Conservation (phyloP, 2,888 invertebrate species). For the Linyphia triangularis region DNA sequence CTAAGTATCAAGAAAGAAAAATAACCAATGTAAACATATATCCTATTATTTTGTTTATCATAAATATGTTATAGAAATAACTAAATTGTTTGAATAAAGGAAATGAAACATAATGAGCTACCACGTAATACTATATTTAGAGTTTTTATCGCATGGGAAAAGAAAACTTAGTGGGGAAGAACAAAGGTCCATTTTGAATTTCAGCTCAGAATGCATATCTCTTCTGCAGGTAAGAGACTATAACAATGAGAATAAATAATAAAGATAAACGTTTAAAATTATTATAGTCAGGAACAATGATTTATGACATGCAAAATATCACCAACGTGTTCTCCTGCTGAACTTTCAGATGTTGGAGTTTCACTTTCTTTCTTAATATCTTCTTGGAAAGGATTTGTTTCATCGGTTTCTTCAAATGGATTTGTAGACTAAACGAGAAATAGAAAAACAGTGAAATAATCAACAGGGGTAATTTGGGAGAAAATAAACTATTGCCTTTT, state of each 20-base stretch:
- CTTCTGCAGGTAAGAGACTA: not conserved
- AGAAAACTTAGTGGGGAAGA: too few relatives aligned
- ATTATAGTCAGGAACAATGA: not conserved
- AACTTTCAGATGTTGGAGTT: conserved; percentile 29
- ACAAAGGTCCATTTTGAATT: not conserved
- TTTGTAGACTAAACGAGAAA: conserved; percentile 66
- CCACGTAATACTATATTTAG: too few relatives aligned
- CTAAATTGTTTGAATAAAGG: too few relatives aligned
- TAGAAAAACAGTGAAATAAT: too few relatives aligned
- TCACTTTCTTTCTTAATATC: conserved; percentile 75
- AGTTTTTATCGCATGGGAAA: too few relatives aligned
- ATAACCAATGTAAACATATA: too few relatives aligned
- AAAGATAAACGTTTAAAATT: not conserved
- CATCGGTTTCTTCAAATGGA: conserved; percentile 77
- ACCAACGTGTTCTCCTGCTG: conserved; percentile 42
- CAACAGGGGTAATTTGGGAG: too few relatives aligned
- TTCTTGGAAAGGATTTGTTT: conserved; percentile 80
- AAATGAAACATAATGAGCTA: too few relatives aligned
- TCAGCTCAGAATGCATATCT: not conserved
- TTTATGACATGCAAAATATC: not conserved
- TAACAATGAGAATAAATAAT: not conserved
- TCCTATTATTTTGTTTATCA: too few relatives aligned
- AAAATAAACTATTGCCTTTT: too few relatives aligned
- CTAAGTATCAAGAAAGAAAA: too few relatives aligned
- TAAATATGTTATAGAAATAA: too few relatives aligned